Evolutionary conservation across 2,888 invertebrate genomes (phyloP), one percentile per base, ranked within the genome.

Genomic region (Cataglyphis livida): DNA sequence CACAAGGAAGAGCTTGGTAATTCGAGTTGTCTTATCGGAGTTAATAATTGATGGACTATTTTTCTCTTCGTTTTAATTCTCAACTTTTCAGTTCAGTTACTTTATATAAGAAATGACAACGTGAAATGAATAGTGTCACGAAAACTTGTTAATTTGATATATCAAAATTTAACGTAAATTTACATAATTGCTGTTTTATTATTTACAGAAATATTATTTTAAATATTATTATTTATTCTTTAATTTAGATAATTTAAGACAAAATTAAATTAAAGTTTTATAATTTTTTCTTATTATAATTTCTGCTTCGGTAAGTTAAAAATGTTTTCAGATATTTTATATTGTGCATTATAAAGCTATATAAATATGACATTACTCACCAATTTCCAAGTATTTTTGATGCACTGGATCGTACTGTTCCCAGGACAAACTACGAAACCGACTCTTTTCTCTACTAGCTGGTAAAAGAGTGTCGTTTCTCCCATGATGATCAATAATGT

Each of bases 321-420:
- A 38, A 15, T 1, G 25, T 44, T 4, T 6, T 70, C 21, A 41
- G 28, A 57, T 35, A 35, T 57, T 3, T 54, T 2, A 10, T 44
- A 76, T 57, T 32, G n/a, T 18, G 6, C 21, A 2, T 0, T 9
- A 41, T 4, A 4, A 32, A 28, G 1, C 15, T 48, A 25, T 9
- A 41, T 35, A 21, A 25, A 3, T 35, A 7, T 51, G 54, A 38
- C 48, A 21, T 59, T 79, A 94, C 96, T 96, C 95, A 98, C 98
- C 97, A 94, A 98, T 98, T 96, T 98, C 98, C 92, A 99, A 96
- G 95, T 98, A 99, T 94, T 98, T 98, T 94, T 98, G 98, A 95
- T 98, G 98, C 85, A 98, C 97, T 0, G 98, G 97, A 94, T 98
- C 98, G 95, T 98, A 99, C 93, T 98, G 97, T 90, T 98, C 98